Conservation (phyloP, 2,888 invertebrate genomes). For the Papilio demoleus region DNA sequence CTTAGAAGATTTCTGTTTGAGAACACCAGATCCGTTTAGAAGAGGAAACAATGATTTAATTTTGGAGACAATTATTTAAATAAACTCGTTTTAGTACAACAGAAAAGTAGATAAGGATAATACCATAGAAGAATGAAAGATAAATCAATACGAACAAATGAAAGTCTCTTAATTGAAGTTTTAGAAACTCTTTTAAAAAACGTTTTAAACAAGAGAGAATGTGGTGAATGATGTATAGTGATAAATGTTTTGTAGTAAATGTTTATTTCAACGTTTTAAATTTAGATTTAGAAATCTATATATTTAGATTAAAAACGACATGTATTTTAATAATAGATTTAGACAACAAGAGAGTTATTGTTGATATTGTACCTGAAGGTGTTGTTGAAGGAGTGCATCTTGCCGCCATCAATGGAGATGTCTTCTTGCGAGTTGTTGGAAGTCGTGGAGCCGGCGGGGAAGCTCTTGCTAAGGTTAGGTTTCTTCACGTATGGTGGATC, state of each 20-base stretch:
- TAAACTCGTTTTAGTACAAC: conserved; percentile 35
- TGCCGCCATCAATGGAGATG: conserved; percentile 91
- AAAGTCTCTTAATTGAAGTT: too few species aligned
- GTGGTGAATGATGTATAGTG: conserved; percentile 13
- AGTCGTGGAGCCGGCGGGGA: conserved; percentile 85
- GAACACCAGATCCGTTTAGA: conserved; percentile 78
- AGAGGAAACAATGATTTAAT: conserved; percentile 73
- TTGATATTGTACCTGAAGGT: conserved; percentile 86
- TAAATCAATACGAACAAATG: not conserved
- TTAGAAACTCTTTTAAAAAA: conserved; percentile 29
- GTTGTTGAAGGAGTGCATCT: conserved; percentile 92
- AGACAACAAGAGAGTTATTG: not conserved
- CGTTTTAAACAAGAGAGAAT: conserved; percentile 15
- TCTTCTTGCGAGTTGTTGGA: conserved; percentile 91
- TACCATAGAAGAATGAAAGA: not conserved
- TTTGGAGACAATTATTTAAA: conserved; percentile 47
- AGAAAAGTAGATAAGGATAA: not conserved
- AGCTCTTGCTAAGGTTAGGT: conserved; percentile 88
- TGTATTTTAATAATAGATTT: too few species aligned
- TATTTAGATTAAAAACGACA: not conserved
- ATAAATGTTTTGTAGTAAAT: too few species aligned
- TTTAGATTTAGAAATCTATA: not conserved
- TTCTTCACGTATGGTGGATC: conserved; percentile 95
- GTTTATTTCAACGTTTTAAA: not conserved
- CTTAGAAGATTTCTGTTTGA: conserved; percentile 80